Evolutionary conservation across 2,888 invertebrate genomes (phyloP).

Genomic region (Aelia acuminata): DNA sequence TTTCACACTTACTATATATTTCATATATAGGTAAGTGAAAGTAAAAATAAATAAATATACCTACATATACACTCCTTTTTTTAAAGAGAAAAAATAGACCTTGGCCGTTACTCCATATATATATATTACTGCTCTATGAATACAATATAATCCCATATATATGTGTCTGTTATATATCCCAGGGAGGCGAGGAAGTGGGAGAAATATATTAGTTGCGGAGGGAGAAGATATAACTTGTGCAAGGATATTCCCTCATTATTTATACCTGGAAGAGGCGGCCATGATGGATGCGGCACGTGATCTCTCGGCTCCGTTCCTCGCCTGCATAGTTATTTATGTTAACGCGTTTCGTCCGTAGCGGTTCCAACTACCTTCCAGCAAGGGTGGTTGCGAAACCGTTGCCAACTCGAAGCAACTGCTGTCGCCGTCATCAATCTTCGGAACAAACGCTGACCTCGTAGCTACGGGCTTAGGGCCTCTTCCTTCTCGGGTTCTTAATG

Average conservation of each 20-base stretch:
- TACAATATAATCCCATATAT: no score
- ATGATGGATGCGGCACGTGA: conserved; percentile 40
- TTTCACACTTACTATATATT: no score
- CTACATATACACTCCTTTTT: no score
- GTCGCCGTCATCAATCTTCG: conserved; percentile 5
- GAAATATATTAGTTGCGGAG: not conserved
- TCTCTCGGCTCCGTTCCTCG: not conserved
- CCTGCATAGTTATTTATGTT: conserved; percentile 35
- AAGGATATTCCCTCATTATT: conserved; percentile 42
- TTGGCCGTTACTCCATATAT: no score
- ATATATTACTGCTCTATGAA: no score
- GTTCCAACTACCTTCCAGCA: not conserved
- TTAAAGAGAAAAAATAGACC: no score
- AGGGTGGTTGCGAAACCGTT: not conserved
- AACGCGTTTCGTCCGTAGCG: conserved; percentile 27
- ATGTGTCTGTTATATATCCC: no score
- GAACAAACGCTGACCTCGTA: conserved; percentile 15
- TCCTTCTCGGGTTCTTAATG: no score
- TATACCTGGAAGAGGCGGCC: not conserved
- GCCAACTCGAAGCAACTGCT: not conserved
- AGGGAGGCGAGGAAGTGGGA: not conserved
- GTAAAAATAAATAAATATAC: no score
- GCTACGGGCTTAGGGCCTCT: no score
- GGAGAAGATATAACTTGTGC: conserved; percentile 1
- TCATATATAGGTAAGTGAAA: no score